Percentiles rank a stretch among this genome's conserved stretches.
Conservation (phyloP, 2,797 vertebrate genomes). For the Spondyliosoma cantharus region DNA sequence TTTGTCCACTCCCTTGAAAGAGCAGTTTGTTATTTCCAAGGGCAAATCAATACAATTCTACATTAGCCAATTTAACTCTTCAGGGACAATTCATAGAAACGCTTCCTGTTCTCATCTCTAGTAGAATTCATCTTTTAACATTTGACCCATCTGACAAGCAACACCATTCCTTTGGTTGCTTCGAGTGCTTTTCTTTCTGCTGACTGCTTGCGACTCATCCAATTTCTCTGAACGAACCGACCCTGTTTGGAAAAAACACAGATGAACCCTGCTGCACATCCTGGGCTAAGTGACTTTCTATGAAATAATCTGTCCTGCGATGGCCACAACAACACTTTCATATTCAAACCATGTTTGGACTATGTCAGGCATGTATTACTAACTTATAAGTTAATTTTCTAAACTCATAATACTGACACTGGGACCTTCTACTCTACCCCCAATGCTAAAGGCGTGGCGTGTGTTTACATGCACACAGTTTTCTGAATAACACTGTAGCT, state of each 20-base stretch:
- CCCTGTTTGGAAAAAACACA: neutral
- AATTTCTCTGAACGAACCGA: constrained; percentile 5
- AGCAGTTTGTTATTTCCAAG: neutral
- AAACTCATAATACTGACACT: constrained; percentile 57
- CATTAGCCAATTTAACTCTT: neutral
- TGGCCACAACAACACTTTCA: constrained; percentile 24
- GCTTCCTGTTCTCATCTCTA: neutral
- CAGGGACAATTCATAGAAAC: neutral
- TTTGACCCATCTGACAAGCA: neutral
- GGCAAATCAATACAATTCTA: constrained; percentile 6
- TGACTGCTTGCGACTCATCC: neutral
- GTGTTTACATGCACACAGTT: constrained; percentile 63
- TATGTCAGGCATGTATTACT: constrained; percentile 16
- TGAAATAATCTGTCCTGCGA: constrained; percentile 24
- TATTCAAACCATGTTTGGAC: constrained; percentile 23
- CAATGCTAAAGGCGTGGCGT: constrained; percentile 28
- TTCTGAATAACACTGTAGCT: constrained; percentile 33
- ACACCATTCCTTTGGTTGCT: constrained; percentile 1
- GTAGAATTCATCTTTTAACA: neutral
- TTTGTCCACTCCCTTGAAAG: neutral
- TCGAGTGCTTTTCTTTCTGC: neutral
- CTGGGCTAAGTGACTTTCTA: neutral
- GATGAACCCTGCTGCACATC: constrained; percentile 2
- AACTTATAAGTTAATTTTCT: constrained; percentile 28
- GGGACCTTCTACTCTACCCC: constrained; percentile 31